These are phyloP conservation scores for Ptilorrhoa leucosticta DNA, from an alignment of 2,113 vertebrate genomes.

Conservation along the genomic window DNA sequence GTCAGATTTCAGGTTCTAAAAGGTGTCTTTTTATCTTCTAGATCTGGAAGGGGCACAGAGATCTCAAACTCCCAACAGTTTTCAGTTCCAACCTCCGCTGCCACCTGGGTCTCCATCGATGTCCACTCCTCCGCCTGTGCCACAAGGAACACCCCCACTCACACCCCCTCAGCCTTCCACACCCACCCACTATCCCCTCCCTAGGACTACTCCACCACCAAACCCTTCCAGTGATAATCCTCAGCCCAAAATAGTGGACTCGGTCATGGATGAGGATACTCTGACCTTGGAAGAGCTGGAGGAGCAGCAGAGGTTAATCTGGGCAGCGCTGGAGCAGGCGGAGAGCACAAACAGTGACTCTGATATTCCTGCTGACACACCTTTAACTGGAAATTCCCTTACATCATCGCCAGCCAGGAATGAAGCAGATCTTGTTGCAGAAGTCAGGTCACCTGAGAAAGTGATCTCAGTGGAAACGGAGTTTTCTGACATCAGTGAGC, in stretches of 20 bases:
- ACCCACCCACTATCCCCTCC: conserved; percentile 77
- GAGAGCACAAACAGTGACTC: conserved; percentile 86
- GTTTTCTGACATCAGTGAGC: neutral
- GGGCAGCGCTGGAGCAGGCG: conserved; percentile 88
- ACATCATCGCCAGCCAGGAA: conserved; percentile 76
- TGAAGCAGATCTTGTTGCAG: conserved; percentile 66
- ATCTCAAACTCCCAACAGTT: conserved; percentile 56
- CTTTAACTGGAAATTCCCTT: conserved; percentile 76
- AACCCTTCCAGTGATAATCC: conserved; percentile 73
- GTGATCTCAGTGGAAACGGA: neutral
- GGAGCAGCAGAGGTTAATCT: conserved; percentile 91
- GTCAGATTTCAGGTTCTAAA: neutral
- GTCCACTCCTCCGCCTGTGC: conserved; percentile 82
- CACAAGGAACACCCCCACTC: conserved; percentile 82
- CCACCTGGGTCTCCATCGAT: conserved; percentile 79
- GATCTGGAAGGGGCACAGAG: conserved; percentile 64
- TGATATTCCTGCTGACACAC: conserved; percentile 78
- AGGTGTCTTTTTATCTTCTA: conserved; percentile 17
- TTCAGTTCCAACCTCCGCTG: conserved; percentile 84
- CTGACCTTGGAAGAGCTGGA: conserved; percentile 93
- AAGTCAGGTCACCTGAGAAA: conserved; percentile 19
- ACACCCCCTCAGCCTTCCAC: conserved; percentile 62
- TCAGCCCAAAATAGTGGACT: conserved; percentile 56
- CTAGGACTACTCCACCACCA: conserved; percentile 78
- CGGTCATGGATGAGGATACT: conserved; percentile 80